Evolutionary conservation across 1,140 invertebrate species (phyloP), one percentile per base, ranked within the genome.

Genomic region (Drosophila rufa): DNA sequence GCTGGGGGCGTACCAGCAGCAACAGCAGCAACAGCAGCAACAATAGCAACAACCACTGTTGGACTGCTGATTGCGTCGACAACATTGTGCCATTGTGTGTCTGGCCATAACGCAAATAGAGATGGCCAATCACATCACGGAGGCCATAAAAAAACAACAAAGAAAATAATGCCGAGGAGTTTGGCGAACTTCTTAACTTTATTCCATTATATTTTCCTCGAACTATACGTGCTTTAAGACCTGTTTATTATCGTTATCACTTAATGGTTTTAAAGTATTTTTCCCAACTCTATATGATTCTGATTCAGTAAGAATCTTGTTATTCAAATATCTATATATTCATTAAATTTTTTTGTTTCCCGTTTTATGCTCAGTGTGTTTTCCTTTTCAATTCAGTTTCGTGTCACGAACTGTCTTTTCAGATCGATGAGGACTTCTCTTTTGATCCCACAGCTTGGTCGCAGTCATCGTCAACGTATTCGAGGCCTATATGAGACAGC

Each of bases 81-180:
- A 90, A 90, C 85, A 85, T 82, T 90, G 83, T 80, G 81, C 79
- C 79, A 85, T 90, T 84, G 80, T 89, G 77, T 47, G 73, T 66
- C 85, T 71, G 48, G 56, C 51, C 58, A 76, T 62, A 78, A 57
- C 56, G 67, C 53, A 64, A 48, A 61, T 78, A 78, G 75, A 69
- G 75, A 78, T 78, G 75, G 46, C 50, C 48, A 48, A 76, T 76
- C 53, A 76, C 55, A 76, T 58, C 53, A 36, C 43, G 17, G n/a
- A 40, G 33, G 19, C 27, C 19, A 55, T 36, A 38, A n/a, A 45
- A 45, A 30, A 42, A 36, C 42, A 43, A 43, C 25, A 15, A 70
- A 42, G 57, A 22, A 38, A 17, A 65, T 33, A 67, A 17, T 36
- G 53, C 4, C 36, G 14, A 5, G 38, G 36, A 56, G 53, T 51